These are phyloP conservation scores for Ctenosaura bakeri DNA, from an alignment of 2,797 vertebrate genomes.

Conservation along the genomic window DNA sequence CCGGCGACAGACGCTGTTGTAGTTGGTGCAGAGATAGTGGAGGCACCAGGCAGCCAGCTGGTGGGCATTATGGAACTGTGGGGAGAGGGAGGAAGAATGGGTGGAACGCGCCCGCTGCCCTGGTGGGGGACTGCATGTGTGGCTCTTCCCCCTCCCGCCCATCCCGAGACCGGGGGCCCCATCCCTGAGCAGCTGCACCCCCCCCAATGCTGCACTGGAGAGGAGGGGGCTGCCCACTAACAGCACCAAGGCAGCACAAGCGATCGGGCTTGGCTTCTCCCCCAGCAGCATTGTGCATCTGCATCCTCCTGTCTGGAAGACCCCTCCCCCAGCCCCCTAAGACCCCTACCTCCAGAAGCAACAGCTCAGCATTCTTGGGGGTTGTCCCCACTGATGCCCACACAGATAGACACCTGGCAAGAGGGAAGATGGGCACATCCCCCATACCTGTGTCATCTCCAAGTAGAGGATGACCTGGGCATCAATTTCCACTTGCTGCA, in stretches of 20 bases:
- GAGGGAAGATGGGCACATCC: too few relatives aligned
- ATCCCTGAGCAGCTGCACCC: too few relatives aligned
- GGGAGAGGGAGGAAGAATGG: neutral
- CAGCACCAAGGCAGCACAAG: too few relatives aligned
- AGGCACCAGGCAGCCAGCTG: conserved; percentile 92
- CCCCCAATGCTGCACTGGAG: too few relatives aligned
- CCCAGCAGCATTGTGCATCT: too few relatives aligned
- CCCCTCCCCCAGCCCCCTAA: too few relatives aligned
- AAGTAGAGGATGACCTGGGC: conserved; percentile 90
- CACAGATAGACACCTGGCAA: neutral
- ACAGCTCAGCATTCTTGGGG: neutral
- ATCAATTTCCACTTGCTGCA: conserved; percentile 88
- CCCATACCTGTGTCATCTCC: conserved; percentile 89
- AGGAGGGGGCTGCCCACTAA: too few relatives aligned
- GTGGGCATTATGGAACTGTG: conserved; percentile 90
- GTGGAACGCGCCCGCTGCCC: neutral
- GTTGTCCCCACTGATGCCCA: neutral
- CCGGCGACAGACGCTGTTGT: conserved; percentile 92
- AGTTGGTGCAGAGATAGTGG: conserved; percentile 95
- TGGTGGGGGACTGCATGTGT: too few relatives aligned
- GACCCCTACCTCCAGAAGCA: neutral
- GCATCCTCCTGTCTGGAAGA: neutral
- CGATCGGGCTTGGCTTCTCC: too few relatives aligned
- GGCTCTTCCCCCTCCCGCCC: neutral
- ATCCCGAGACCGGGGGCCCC: neutral